These are phyloP conservation scores for Alouatta palliata DNA, from an alignment of 2,113 vertebrate genomes.

Conservation along the genomic window DNA sequence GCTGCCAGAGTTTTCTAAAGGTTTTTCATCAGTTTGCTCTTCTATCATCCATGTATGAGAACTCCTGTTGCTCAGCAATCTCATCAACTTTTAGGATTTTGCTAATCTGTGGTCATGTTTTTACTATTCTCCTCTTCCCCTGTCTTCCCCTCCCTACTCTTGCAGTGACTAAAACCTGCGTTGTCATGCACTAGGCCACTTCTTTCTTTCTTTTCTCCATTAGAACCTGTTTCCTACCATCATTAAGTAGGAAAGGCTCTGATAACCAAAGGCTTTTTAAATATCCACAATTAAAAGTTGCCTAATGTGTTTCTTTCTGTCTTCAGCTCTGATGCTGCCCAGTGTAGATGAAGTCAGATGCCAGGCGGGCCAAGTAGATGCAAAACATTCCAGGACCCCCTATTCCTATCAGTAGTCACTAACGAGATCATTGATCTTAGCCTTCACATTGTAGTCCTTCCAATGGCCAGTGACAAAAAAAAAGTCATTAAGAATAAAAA, in stretches of 20 bases:
- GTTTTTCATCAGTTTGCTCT: background rate
- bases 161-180: fast-evolving
- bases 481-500: background rate
- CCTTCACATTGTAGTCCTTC: background rate
- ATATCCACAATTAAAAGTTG: background rate
- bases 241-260: background rate
- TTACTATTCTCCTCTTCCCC: background rate
- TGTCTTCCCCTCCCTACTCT: background rate
- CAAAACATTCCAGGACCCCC: background rate
- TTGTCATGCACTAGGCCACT: background rate
- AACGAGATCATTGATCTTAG: background rate
- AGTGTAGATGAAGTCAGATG: background rate
- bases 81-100: background rate
- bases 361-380: background rate
- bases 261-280: background rate
- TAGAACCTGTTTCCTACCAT: background rate
- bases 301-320: background rate
- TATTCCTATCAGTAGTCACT: background rate
- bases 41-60: fast-evolving
- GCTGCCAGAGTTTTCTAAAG: background rate
- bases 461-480: background rate
- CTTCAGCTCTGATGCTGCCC: background rate
- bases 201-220: background rate
- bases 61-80: fast-evolving
- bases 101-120: background rate